Conservation (phyloP, 2,113 vertebrate species). For the Todiramphus saurophagus region DNA sequence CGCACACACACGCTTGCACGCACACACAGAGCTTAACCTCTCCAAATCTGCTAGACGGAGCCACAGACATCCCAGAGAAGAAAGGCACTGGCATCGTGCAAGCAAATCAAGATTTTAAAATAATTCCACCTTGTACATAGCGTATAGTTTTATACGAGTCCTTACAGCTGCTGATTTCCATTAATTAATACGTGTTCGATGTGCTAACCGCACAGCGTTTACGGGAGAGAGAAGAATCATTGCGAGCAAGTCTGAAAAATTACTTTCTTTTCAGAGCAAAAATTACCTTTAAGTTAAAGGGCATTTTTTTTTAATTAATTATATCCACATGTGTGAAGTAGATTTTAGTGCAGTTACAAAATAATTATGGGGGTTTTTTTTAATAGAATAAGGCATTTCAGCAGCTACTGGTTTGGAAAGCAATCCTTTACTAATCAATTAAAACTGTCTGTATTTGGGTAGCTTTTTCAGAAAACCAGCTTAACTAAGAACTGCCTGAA, state of each 20-base stretch:
- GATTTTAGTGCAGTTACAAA: neutral
- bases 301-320: neutral
- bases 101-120: neutral
- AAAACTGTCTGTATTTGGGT: neutral
- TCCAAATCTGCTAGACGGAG: neutral
- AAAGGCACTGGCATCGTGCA: neutral
- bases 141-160: accelerated
- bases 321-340: neutral
- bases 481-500: neutral
- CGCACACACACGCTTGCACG: conserved; percentile 25
- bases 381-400: neutral
- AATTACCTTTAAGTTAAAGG: neutral
- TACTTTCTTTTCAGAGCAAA: neutral
- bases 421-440: neutral
- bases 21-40: conserved; percentile 43
- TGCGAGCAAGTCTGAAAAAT: neutral
- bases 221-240: neutral
- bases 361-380: neutral
- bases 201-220: neutral
- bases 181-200: neutral
- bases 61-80: neutral
- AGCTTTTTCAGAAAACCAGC: neutral
- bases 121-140: neutral
- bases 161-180: neutral
- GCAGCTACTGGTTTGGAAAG: neutral